These are phyloP conservation scores for Actinia equina DNA, from an alignment of 64 coral and sea anemone genomes.

Conservation along the genomic window DNA sequence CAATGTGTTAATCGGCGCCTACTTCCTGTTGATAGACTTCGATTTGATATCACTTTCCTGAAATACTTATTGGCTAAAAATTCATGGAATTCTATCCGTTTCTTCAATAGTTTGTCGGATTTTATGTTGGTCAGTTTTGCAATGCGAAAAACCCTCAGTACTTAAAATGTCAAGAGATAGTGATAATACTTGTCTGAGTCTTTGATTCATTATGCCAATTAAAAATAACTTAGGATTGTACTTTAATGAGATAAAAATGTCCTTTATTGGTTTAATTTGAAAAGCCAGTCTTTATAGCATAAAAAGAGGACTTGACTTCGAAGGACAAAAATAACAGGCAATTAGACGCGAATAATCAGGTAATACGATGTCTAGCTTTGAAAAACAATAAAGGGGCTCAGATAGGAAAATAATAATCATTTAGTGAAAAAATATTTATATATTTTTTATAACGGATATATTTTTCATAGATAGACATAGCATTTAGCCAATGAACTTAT, in stretches of 20 bases:
- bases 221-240: neutral
- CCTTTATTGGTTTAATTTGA: neutral
- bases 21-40: neutral
- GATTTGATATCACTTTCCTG: neutral
- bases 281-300: neutral
- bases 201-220: neutral
- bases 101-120: neutral
- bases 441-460: too few species aligned
- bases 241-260: neutral
- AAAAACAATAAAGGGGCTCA: too few species aligned
- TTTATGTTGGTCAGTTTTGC: neutral
- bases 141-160: too few species aligned
- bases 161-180: neutral
- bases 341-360: too few species aligned
- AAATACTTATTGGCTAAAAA: neutral
- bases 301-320: too few species aligned
- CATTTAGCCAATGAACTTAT: too few species aligned
- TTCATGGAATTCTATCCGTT: neutral
- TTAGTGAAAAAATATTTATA: too few species aligned
- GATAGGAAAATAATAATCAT: too few species aligned
- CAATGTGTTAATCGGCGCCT: constrained; percentile 4
- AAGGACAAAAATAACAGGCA: too few species aligned
- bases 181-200: neutral
- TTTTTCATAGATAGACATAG: too few species aligned
- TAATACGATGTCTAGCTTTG: too few species aligned